These are phyloP conservation scores for Glaucopsyche alexis DNA, from an alignment of 2,888 invertebrate genomes.

Conservation along the genomic window DNA sequence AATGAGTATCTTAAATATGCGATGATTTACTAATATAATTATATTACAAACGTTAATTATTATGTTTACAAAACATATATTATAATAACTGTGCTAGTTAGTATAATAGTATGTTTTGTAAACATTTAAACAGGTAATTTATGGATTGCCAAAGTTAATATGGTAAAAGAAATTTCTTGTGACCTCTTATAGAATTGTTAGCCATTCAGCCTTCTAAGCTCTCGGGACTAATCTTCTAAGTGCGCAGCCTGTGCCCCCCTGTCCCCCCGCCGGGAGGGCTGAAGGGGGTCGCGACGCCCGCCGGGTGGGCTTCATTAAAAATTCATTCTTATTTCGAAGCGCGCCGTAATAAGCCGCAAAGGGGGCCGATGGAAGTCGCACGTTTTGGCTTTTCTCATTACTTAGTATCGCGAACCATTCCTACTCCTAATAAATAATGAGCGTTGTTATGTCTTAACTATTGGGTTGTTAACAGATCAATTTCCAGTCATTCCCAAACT, in stretches of 20 bases:
- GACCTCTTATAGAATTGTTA: conserved; percentile 51
- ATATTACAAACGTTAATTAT: neutral
- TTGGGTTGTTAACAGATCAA: neutral
- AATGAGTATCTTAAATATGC: neutral
- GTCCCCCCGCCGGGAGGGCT: conserved; percentile 41
- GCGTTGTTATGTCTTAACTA: conserved; percentile 24
- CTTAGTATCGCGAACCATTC: conserved; percentile 49
- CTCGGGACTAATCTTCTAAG: conserved; percentile 78
- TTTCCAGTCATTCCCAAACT: neutral
- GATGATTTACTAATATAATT: neutral
- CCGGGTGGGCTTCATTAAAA: conserved; percentile 69
- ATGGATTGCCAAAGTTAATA: conserved; percentile 36
- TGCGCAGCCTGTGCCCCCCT: conserved; percentile 59
- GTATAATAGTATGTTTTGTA: too few species aligned
- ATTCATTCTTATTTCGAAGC: conserved; percentile 78
- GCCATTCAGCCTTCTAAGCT: conserved; percentile 61
- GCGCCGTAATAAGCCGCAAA: conserved; percentile 69
- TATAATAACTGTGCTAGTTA: neutral
- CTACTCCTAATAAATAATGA: conserved; percentile 35
- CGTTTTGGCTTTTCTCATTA: conserved; percentile 59
- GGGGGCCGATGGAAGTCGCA: conserved; percentile 47
- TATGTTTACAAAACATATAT: conserved; percentile 7
- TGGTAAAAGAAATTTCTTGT: conserved; percentile 41
- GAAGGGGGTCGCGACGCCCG: conserved; percentile 44
- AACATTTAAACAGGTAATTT: conserved; percentile 27